phyloP scores from a whole-genome alignment of 2,797 vertebrate species.

The Gephyroberyx darwinii region DNA sequence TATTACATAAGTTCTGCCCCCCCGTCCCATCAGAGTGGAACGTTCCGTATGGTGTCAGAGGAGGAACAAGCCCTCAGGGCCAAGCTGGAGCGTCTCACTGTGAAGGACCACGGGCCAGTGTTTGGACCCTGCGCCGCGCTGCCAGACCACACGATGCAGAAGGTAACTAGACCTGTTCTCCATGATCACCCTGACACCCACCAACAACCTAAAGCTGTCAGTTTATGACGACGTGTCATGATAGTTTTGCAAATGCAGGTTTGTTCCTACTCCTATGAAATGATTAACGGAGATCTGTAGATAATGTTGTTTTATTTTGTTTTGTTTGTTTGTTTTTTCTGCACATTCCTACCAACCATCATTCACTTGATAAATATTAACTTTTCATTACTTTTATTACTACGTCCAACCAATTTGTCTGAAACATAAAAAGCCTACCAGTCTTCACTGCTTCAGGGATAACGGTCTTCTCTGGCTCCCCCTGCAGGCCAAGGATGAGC shows the following conservation, averaged over 20 bases:
- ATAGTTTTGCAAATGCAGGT: too few relatives aligned
- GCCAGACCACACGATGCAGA: constrained; percentile 92
- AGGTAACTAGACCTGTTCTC: constrained; percentile 78
- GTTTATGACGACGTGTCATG: not conserved
- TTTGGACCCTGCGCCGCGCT: constrained; percentile 86
- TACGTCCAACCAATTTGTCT: not conserved
- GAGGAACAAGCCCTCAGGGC: constrained; percentile 94
- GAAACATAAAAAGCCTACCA: not conserved
- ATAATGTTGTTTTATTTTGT: too few relatives aligned
- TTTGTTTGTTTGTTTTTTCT: too few relatives aligned
- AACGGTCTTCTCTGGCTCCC: constrained; percentile 15
- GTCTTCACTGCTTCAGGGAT: not conserved
- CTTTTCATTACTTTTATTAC: not conserved
- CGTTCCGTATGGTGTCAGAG: constrained; percentile 92
- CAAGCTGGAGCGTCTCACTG: constrained; percentile 92
- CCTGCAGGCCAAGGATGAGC: constrained; percentile 93
- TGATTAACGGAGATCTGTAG: too few relatives aligned
- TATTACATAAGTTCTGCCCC: not conserved
- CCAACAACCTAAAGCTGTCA: not conserved
- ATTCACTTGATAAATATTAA: too few relatives aligned
- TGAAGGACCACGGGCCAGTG: constrained; percentile 94
- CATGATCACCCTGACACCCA: not conserved
- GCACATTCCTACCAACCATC: too few relatives aligned
- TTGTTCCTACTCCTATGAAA: too few relatives aligned
- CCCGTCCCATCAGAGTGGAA: constrained; percentile 85